phyloP scores from a whole-genome alignment of 2,797 vertebrate genomes.

The Fratercula arctica region DNA sequence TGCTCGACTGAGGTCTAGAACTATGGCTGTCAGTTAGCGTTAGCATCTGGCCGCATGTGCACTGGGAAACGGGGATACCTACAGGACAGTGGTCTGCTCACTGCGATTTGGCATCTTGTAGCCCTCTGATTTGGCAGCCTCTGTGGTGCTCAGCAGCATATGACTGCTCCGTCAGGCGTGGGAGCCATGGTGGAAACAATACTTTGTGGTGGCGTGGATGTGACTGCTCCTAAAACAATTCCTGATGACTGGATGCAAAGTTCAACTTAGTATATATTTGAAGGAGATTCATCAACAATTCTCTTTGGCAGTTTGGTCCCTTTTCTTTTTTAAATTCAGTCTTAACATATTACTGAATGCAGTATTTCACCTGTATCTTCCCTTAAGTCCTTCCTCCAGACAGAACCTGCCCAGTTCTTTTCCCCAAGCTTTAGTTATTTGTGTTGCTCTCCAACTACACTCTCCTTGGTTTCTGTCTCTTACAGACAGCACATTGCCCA shows the following conservation, averaged over 20 bases:
- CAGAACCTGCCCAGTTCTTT: not conserved
- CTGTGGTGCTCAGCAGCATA: not conserved
- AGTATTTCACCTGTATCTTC: not conserved
- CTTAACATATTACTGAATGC: not conserved
- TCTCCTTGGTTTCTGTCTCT: not conserved
- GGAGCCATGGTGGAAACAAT: not conserved
- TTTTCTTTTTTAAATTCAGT: not conserved
- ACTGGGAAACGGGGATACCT: not conserved
- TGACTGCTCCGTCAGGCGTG: not conserved
- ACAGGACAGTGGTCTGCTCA: not conserved
- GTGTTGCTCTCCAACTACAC: not conserved
- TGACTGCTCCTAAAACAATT: not conserved
- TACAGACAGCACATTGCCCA: not conserved
- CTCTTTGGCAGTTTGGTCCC: not conserved
- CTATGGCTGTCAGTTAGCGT: not conserved
- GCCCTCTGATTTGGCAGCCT: not conserved
- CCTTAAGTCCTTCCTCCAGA: not conserved
- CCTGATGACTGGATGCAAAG: not conserved
- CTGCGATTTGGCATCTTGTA: not conserved
- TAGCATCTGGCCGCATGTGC: not conserved
- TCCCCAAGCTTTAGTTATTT: not conserved
- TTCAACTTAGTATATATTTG: not conserved
- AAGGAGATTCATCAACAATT: not conserved
- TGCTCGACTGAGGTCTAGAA: not conserved
- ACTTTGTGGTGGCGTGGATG: not conserved